Conservation (phyloP, 1,140 invertebrate species). For the Amyelois transitella region DNA sequence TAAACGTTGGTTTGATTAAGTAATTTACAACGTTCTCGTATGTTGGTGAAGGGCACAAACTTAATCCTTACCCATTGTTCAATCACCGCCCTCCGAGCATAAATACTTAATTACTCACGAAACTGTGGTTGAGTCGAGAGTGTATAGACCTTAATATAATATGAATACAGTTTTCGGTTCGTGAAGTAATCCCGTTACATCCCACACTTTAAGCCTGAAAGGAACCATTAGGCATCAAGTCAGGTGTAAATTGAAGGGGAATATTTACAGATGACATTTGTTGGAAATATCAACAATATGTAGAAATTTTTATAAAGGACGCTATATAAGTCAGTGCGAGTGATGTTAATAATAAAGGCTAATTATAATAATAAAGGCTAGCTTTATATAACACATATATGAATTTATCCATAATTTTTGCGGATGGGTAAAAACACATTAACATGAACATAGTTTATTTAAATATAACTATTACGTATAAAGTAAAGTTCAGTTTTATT, state of each 20-base stretch:
- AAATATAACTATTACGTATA: no score
- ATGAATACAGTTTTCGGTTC: not conserved
- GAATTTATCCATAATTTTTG: no score
- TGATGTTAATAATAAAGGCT: no score
- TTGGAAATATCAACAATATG: not conserved
- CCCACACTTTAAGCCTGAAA: not conserved
- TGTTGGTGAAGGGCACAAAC: not conserved
- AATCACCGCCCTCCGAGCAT: not conserved
- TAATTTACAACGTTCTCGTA: not conserved
- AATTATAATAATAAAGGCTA: no score
- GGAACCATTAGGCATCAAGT: not conserved
- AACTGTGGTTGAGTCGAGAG: not conserved
- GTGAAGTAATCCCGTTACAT: not conserved
- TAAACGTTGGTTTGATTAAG: not conserved
- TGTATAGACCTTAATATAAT: not conserved
- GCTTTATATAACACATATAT: no score
- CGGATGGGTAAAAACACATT: no score
- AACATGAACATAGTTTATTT: no score
- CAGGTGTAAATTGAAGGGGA: not conserved
- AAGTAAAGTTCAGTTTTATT: no score
- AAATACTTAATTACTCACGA: not conserved
- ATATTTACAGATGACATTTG: not conserved
- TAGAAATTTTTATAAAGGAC: not conserved
- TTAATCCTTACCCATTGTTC: not conserved
- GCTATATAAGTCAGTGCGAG: no score